A percentile compares a stretch with the other conserved stretches of the same genome.
phyloP scores from a whole-genome alignment of 1,140 invertebrate species.

The Caenorhabditis brenneri region DNA sequence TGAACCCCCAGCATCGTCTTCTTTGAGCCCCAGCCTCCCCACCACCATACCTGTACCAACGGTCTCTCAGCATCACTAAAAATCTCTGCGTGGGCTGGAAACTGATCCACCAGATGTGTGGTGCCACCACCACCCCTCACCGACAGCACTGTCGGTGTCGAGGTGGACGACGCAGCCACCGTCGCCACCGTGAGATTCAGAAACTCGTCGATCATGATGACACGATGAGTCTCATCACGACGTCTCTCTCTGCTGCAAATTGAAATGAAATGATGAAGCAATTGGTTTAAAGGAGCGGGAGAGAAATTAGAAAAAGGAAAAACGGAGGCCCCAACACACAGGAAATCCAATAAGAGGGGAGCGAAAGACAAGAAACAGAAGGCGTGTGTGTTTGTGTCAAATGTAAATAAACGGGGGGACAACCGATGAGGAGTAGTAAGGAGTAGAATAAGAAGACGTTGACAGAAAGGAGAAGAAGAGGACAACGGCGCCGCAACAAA shows the following conservation, averaged over 20 bases:
- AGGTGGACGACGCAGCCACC: background rate
- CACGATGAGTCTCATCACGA: background rate
- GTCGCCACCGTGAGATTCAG: background rate
- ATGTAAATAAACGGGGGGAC: slow-evolving; percentile 4
- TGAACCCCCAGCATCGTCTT: no score
- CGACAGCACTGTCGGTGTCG: background rate
- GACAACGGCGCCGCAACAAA: background rate
- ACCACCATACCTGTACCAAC: background rate
- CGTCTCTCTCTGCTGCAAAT: background rate
- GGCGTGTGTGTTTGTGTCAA: background rate
- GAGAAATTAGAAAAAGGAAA: background rate
- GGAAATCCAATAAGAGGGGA: slow-evolving; percentile 9
- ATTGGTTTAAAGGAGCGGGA: background rate
- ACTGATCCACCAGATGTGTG: slow-evolving; percentile 4
- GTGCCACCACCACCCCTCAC: background rate
- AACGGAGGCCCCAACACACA: no score
- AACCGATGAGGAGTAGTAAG: no score
- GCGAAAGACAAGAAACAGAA: background rate
- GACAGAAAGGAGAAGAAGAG: background rate
- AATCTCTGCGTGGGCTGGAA: slow-evolving; percentile 24
- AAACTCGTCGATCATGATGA: slow-evolving; percentile 32
- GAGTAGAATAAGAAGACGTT: background rate
- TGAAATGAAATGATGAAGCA: background rate
- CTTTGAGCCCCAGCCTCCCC: no score
- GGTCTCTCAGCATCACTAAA: slow-evolving; percentile 1